Conservation (phyloP, 2,888 invertebrate genomes). For the Acanthopleura granulata region DNA sequence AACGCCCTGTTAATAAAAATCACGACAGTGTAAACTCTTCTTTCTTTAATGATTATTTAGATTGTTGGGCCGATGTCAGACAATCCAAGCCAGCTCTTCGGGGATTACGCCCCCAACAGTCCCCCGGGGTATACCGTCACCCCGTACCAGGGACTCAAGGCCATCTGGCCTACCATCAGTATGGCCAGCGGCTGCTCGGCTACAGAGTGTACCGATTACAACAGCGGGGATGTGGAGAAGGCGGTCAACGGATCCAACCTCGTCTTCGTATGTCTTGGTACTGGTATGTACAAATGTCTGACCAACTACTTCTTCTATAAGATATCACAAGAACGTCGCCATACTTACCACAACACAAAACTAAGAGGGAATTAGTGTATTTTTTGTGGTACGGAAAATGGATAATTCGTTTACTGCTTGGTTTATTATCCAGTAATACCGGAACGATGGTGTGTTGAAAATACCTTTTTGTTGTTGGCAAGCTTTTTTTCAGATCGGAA, state of each 20-base stretch:
- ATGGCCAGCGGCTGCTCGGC: constrained; percentile 30
- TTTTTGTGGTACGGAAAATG: no score
- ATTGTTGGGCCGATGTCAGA: constrained; percentile 41
- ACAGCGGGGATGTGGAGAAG: constrained; percentile 18
- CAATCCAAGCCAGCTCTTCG: constrained; percentile 32
- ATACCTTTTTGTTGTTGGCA: no score
- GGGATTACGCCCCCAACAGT: constrained; percentile 34
- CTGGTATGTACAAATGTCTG: constrained; percentile 13
- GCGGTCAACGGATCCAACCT: constrained; percentile 33
- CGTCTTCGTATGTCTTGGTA: constrained; percentile 39
- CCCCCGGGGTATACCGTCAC: constrained; percentile 29
- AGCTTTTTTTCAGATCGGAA: no score
- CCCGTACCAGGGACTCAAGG: constrained; percentile 27
- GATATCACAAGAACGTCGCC: no score
- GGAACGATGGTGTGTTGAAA: no score
- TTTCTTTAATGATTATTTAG: constrained; percentile 23
- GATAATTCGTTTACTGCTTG: no score
- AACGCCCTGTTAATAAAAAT: no score
- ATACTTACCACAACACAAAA: no score
- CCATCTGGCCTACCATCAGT: constrained; percentile 21
- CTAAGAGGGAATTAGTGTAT: no score
- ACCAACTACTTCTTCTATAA: no score
- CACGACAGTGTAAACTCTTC: background rate
- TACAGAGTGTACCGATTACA: constrained; percentile 26
- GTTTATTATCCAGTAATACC: no score